Base-by-base conservation (phyloP, 2,888 invertebrate genomes). In the Hyposoter dolosus region DNA sequence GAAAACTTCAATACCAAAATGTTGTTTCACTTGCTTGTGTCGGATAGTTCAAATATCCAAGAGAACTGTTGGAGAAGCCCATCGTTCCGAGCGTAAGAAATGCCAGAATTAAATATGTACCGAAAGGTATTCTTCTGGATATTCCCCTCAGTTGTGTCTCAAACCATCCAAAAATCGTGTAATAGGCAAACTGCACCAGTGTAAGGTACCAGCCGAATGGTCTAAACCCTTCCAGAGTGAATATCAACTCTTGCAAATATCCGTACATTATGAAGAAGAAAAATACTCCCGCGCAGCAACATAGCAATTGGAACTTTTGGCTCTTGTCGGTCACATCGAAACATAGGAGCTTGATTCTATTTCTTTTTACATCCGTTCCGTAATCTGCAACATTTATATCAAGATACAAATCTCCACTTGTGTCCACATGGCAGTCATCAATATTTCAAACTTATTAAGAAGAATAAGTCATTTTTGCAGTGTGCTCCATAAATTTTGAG, bases 21-120 rank as follows among this genome's bases (percentile, higher is more conserved):
- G 15, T 60, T 60, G 28, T 28, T 28, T 28, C 60, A 83, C 82
- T 81, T 72, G 91, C 92, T 95, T 99, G 98, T 0, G 99, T 99
- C 0, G 99, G 99, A 94, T 99, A 99, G 94, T 99, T 99, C 15
- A 99, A 95, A 94, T 98, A 99, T 72, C 98, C 98, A 15, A 99
- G 95, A 0, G 99, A 98, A 4, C 98, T 96, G 94, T 99, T 99
- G 1, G 99, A 99, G 87, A 99, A 96, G 0, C 99, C 98, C 98
- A 99, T 99, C 2, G 99, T 99, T 3, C 98, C 98, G 19, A 99
- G 95, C 0, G 99, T 99, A 71, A 99, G 95, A 1, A 97, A 95
- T 65, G 99, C 99, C 86, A 99, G 94, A 65, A 98, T 92, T 71
- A 96, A 95, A 94, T 99, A 99, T 0, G 96, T 97, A 90, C 95